Evolutionary conservation across 2,888 invertebrate species (phyloP).

Genomic region (Diloba caeruleocephala): DNA sequence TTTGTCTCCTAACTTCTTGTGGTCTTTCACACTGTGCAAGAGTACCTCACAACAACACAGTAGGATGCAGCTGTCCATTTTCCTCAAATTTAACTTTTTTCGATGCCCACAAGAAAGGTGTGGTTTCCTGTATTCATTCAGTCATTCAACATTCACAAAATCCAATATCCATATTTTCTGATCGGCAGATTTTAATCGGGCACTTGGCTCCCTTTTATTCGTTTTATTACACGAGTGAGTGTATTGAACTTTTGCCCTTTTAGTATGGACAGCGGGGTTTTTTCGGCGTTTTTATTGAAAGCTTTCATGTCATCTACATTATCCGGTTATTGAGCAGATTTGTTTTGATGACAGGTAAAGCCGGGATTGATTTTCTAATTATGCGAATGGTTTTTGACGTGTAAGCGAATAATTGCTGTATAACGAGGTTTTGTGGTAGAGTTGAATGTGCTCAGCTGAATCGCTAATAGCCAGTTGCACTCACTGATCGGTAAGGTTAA

Average conservation of each 20-base stretch:
- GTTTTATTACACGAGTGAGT: constrained; percentile 15
- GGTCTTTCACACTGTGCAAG: constrained; percentile 88
- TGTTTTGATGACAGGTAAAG: constrained; percentile 3
- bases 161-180: background rate
- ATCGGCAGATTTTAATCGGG: background rate
- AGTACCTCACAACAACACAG: too few species aligned
- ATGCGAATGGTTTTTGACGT: too few species aligned
- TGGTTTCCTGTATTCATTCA: too few species aligned
- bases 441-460: too few species aligned
- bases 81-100: too few species aligned
- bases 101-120: too few species aligned
- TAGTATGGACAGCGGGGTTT: constrained; percentile 10
- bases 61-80: too few species aligned
- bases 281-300: constrained; percentile 26
- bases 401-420: too few species aligned
- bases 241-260: constrained; percentile 20
- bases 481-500: too few species aligned
- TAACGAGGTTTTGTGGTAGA: too few species aligned
- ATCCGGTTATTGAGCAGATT: constrained; percentile 19
- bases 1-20: constrained; percentile 80
- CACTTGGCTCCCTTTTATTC: constrained; percentile 19
- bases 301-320: constrained; percentile 19
- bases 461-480: too few species aligned
- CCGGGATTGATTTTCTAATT: constrained; percentile 4
- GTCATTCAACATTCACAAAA: too few species aligned